phyloP scores from a whole-genome alignment of 2,888 invertebrate genomes.

The Chrysolina oricalcia region DNA sequence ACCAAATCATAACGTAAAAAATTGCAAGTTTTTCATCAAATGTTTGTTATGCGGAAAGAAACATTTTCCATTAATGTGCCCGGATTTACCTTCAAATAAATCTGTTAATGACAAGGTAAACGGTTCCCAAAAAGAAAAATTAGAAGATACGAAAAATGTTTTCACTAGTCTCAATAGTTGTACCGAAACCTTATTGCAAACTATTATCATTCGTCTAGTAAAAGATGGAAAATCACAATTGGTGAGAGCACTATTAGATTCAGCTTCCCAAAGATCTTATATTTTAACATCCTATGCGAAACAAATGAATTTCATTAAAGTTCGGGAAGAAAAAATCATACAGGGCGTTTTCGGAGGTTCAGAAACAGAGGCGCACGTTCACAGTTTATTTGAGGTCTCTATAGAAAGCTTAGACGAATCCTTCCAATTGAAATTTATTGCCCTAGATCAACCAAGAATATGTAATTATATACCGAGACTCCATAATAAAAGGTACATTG shows the following conservation, averaged over 20 bases:
- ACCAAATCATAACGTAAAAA: too few relatives aligned
- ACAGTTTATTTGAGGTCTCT: background rate
- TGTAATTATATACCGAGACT: background rate
- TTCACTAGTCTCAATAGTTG: background rate
- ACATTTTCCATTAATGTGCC: too few relatives aligned
- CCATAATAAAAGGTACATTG: background rate
- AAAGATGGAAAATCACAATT: too few relatives aligned
- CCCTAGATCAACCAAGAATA: background rate
- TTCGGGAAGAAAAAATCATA: background rate
- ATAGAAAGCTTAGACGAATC: background rate
- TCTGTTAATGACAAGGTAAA: background rate
- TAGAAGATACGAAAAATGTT: background rate
- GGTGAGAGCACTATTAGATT: too few relatives aligned
- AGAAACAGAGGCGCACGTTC: background rate
- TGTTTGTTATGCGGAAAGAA: too few relatives aligned
- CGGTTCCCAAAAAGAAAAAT: background rate
- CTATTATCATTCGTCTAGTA: too few relatives aligned
- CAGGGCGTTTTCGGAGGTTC: background rate
- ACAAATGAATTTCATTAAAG: background rate
- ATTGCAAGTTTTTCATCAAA: too few relatives aligned
- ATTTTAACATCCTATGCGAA: background rate
- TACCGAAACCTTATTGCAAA: too few relatives aligned
- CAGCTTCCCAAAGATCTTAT: too few relatives aligned
- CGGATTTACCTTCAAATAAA: too few relatives aligned
- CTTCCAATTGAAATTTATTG: background rate